phyloP scores from a whole-genome alignment of 2,797 vertebrate species.

The Gorsachius magnificus region DNA sequence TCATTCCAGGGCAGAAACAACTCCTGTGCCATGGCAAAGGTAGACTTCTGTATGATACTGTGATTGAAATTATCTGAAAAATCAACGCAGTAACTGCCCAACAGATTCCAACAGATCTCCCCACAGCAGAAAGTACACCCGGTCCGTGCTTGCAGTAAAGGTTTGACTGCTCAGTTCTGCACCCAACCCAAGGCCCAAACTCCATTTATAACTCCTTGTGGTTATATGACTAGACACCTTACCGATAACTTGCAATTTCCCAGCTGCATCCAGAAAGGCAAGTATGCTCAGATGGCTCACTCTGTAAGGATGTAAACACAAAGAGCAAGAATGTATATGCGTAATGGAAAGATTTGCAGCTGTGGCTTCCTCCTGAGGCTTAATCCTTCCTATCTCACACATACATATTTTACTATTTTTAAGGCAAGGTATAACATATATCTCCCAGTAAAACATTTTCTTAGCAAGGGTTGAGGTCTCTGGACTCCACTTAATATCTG shows the following conservation, averaged over 20 bases:
- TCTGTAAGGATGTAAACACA: background rate
- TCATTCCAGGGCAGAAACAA: background rate
- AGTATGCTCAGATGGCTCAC: background rate
- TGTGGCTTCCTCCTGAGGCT: background rate
- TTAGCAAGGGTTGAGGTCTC: background rate
- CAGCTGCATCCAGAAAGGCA: background rate
- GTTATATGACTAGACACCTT: background rate
- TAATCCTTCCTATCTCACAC: background rate
- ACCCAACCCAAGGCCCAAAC: background rate
- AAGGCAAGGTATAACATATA: background rate
- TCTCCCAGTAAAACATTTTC: background rate
- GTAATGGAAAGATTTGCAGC: background rate
- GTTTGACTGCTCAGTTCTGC: background rate
- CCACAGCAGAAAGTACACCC: background rate
- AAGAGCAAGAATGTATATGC: background rate
- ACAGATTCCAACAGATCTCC: background rate
- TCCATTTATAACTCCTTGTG: background rate
- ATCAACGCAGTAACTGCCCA: background rate
- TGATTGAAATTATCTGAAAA: background rate
- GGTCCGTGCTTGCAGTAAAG: fast-evolving
- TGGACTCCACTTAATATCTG: background rate
- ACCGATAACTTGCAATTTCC: background rate
- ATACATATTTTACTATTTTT: background rate
- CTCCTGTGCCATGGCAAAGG: background rate
- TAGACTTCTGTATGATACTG: background rate